Evolutionary conservation across 2,113 vertebrate species (phyloP).

Genomic region (Synchiropus splendidus): DNA sequence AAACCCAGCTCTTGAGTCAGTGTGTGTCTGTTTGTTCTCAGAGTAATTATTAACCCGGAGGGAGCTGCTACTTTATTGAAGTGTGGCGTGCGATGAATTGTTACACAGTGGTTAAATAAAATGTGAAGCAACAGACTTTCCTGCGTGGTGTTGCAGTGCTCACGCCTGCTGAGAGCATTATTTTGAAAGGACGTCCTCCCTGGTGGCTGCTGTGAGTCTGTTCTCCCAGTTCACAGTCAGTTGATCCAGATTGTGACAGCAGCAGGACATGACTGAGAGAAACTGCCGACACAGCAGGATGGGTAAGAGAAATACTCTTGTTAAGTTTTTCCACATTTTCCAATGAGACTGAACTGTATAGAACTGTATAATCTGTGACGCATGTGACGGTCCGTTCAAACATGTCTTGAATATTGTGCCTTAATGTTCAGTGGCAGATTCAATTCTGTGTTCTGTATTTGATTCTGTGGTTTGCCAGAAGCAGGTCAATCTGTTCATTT

Average conservation of each 20-base stretch:
- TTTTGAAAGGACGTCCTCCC: too few relatives aligned
- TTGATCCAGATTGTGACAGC: neutral
- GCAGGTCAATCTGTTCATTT: too few relatives aligned
- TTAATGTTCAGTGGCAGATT: neutral
- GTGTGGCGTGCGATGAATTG: too few relatives aligned
- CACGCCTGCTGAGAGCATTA: too few relatives aligned
- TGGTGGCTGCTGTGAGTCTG: too few relatives aligned
- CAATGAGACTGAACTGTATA: neutral
- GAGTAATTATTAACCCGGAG: constrained; percentile 51
- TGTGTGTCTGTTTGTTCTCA: constrained; percentile 37
- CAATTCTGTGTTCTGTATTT: neutral
- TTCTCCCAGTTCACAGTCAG: too few relatives aligned
- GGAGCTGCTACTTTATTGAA: too few relatives aligned
- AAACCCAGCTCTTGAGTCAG: neutral
- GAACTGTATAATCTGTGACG: neutral
- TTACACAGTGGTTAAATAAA: too few relatives aligned
- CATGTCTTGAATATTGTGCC: neutral
- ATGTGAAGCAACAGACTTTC: too few relatives aligned
- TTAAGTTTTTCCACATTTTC: neutral
- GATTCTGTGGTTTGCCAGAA: neutral
- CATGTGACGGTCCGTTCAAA: neutral
- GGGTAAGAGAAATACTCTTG: constrained; percentile 11
- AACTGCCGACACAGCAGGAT: neutral
- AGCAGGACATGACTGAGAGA: constrained; percentile 2
- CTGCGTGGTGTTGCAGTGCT: too few relatives aligned